phyloP scores from a whole-genome alignment of 92 coral and sea anemone species.

The Blastomussa wellsi region DNA sequence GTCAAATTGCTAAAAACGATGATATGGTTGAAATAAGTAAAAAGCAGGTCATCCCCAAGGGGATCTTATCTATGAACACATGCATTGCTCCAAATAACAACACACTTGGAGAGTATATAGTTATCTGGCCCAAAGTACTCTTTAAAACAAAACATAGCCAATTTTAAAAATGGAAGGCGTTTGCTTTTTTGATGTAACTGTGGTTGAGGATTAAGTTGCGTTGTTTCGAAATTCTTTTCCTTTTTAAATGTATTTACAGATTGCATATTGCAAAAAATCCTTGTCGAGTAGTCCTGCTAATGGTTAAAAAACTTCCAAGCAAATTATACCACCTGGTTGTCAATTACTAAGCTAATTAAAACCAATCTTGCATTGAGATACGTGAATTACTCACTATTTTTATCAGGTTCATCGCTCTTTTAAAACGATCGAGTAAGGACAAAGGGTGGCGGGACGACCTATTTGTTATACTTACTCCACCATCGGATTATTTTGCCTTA shows the following conservation, averaged over 20 bases:
- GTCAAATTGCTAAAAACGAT: not conserved
- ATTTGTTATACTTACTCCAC: no score
- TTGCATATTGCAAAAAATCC: not conserved
- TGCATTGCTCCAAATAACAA: not conserved
- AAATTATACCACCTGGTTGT: not conserved
- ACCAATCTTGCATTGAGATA: not conserved
- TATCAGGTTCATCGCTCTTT: not conserved
- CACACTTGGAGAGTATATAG: not conserved
- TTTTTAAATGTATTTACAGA: not conserved
- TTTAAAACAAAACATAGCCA: not conserved
- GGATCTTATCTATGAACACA: not conserved
- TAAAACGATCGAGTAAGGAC: not conserved
- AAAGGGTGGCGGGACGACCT: not conserved
- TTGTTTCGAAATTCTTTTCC: not conserved
- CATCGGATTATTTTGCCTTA: no score
- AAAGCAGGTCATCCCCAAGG: conserved; percentile 12
- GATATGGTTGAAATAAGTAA: not conserved
- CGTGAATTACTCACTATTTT: not conserved
- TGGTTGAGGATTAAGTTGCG: not conserved
- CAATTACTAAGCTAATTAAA: not conserved
- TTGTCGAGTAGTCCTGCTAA: not conserved
- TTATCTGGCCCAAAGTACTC: not conserved
- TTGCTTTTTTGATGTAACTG: not conserved
- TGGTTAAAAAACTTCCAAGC: not conserved
- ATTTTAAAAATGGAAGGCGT: not conserved